A percentile compares a stretch with the other conserved stretches of the same genome.
Conservation (phyloP, 2,113 vertebrate genomes). For the Vanacampus margaritifer region DNA sequence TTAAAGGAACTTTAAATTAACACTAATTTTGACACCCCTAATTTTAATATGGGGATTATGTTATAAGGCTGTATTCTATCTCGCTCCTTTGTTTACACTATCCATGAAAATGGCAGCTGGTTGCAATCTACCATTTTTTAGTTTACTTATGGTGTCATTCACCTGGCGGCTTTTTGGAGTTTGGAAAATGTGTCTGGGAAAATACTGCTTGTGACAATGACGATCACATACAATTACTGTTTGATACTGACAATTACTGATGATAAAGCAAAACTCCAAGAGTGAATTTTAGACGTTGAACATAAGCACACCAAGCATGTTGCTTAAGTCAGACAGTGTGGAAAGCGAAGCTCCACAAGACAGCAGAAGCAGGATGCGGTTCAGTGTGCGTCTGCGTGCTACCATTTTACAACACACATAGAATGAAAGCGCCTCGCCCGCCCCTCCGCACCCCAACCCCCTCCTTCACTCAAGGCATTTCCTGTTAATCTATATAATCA, state of each 20-base stretch:
- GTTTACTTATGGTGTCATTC: neutral
- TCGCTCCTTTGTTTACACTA: neutral
- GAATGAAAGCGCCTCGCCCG: neutral
- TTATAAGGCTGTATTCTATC: neutral
- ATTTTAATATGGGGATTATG: too few relatives aligned
- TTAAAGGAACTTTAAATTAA: too few relatives aligned
- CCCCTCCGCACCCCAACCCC: conserved; percentile 1
- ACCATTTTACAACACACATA: conserved; percentile 33
- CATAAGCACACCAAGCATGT: neutral
- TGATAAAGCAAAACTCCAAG: neutral
- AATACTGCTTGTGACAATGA: neutral
- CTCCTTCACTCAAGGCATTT: conserved; percentile 6
- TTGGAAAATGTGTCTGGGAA: too few relatives aligned
- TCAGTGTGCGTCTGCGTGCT: neutral
- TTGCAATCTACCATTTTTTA: neutral
- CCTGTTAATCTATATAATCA: conserved; percentile 6
- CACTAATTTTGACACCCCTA: too few relatives aligned
- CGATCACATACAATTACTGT: neutral
- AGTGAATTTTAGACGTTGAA: neutral
- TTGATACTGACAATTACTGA: neutral
- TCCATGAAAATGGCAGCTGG: neutral
- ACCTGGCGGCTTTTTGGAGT: neutral
- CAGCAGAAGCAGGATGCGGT: conserved; percentile 10
- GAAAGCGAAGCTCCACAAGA: neutral
- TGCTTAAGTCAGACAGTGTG: neutral